Evolutionary conservation across 2,888 invertebrate genomes (phyloP), one percentile per base, ranked within the genome.

Genomic region (Stomorhina lunata): DNA sequence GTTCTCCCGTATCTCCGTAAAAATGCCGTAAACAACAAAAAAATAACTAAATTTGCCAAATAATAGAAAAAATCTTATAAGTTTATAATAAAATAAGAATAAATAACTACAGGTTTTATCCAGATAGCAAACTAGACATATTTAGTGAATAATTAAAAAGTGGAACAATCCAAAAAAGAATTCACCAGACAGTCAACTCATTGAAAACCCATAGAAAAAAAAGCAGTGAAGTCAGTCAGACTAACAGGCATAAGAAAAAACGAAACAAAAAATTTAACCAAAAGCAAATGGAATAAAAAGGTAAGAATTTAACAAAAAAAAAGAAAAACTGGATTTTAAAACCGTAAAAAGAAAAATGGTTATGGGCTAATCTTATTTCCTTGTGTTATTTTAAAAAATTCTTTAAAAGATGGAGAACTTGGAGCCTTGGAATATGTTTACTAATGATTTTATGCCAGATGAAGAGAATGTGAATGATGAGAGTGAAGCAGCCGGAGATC

Each of bases 391-490:
- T 77, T 25, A 34, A 6, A 71, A 48, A 43, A 45, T 48, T 32
- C 10, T 34, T 17, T 7, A 61, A 45, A 55, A 57, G 12, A 89
- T 89, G 88, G 89, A 89, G 59, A 86, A 87, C 57, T 86, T 89
- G 84, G 89, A 89, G 57, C 86, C 89, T 17, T 89, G 89, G 89
- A 89, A 87, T 76, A 89, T 89, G 89, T 89, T 89, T 83, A 88
- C 87, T 32, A 81, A 86, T 4, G 89, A 89, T 29, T 87, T 87
- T 66, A 86, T 87, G 73, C 48, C 78, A 45, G 75, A 72, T 65
- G 82, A 65, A 15, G 29, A 12, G 29, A 66, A 59, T n/a, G 86
- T 85, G 27, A 84, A 84, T 27, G 84, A 83, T 25, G 81, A 48
- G 3, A 78, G 53, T 22, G 69, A 76, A 7, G 53, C 43, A 7